These are phyloP conservation scores for Dolichallabes microphthalmus DNA, from an alignment of 2,113 vertebrate species.

Conservation along the genomic window DNA sequence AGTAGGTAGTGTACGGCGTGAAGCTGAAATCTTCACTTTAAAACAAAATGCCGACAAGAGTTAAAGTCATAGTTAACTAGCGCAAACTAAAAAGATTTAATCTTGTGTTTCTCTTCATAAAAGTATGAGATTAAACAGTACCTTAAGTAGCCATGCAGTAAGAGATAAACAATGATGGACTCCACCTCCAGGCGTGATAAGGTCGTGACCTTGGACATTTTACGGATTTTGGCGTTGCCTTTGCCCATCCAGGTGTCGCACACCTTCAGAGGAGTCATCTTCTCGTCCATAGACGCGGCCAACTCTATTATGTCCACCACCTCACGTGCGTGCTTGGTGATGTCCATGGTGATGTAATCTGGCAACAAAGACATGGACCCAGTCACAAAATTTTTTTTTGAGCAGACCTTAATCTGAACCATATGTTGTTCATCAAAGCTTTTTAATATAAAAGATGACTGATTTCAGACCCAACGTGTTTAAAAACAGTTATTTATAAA, in stretches of 20 bases:
- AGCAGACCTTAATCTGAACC: not conserved
- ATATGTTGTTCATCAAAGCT: not conserved
- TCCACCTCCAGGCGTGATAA: slow-evolving; percentile 81
- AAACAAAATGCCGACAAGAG: not conserved
- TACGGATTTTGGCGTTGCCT: slow-evolving; percentile 81
- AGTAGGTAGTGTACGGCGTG: slow-evolving; percentile 91
- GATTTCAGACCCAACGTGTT: no score
- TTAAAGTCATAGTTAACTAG: not conserved
- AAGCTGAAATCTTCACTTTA: slow-evolving; percentile 96
- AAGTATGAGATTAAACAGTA: slow-evolving; percentile 51
- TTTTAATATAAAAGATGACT: no score
- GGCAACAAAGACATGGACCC: not conserved
- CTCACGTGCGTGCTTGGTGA: slow-evolving; percentile 79
- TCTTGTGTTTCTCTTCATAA: no score
- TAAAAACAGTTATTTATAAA: not conserved
- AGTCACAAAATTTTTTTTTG: no score
- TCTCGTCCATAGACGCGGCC: slow-evolving; percentile 80
- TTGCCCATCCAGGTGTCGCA: slow-evolving; percentile 89
- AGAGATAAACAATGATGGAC: slow-evolving; percentile 77
- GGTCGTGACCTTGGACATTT: slow-evolving; percentile 72
- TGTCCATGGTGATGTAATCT: slow-evolving; percentile 77
- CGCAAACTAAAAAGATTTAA: not conserved
- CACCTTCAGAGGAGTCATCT: slow-evolving; percentile 90
- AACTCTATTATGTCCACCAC: slow-evolving; percentile 83
- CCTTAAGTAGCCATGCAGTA: slow-evolving; percentile 88